phyloP scores from a whole-genome alignment of 2,113 vertebrate species.

The Mormyrus iriodes region DNA sequence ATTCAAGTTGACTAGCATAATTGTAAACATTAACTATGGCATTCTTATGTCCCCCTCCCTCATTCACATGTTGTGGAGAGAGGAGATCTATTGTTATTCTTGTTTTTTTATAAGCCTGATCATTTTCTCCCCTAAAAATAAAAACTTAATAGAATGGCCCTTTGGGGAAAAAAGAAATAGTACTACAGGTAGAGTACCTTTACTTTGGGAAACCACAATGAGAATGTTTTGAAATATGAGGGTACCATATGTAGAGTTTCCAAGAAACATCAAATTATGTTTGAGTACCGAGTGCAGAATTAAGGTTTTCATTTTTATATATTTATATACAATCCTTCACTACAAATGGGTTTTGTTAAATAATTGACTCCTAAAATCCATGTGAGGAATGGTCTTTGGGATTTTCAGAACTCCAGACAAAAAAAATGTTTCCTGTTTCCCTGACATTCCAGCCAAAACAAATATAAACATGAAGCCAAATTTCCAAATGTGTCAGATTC shows the following conservation, averaged over 20 bases:
- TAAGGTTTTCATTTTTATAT: background rate
- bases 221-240: background rate
- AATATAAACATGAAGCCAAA: background rate
- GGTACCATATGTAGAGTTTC: background rate
- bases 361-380: background rate
- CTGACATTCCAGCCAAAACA: background rate
- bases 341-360: background rate
- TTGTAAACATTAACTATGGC: background rate
- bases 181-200: background rate
- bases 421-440: background rate
- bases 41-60: background rate
- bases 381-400: background rate
- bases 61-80: background rate
- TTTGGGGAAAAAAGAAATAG: slow-evolving; percentile 18
- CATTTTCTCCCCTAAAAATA: slow-evolving; percentile 7
- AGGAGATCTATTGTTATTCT: slow-evolving; percentile 18
- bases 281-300: background rate
- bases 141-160: slow-evolving; percentile 8
- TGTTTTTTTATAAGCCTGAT: slow-evolving; percentile 29
- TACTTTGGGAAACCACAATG: background rate
- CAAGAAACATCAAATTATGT: background rate
- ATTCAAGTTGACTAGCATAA: background rate
- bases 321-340: background rate
- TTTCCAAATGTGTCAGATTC: background rate
- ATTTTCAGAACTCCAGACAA: background rate